Evolutionary conservation across 2,113 vertebrate species (phyloP), one percentile per base, ranked within the genome.

Genomic region (Gallinago undulata): DNA sequence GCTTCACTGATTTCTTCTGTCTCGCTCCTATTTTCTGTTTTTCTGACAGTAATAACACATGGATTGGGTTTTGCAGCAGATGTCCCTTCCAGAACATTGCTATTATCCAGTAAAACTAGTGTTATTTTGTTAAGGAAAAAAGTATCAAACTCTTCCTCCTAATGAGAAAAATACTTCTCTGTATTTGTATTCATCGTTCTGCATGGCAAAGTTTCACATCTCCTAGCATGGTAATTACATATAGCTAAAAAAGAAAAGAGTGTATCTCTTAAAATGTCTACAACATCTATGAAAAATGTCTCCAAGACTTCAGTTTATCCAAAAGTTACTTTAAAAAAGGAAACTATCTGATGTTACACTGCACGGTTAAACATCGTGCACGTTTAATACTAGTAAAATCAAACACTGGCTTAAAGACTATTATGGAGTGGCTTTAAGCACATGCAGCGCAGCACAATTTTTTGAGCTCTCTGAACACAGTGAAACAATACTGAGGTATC

Each of bases 81-180:
- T 86, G 51, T 80, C 45, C 37, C 41, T 66, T 79, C 83, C 69
- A 94, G 93, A 89, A 97, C 10, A 50, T 79, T 97, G 96, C 96
- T 97, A 14, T 90, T 97, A 56, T 98, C 98, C 91, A 98, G 7
- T 63, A 98, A 95, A 85, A 97, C 98, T 98, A 39, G 69, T 25
- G 48, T 88, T 66, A 50, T 3, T 84, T 80, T 30, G 92, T 98
- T 97, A 98, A 98, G 97, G 93, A 95, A 60, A 95, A 15, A 17
- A 59, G 13, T 24, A 62, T 4, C 55, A 45, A 37, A 35, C 25
- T 35, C 11, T 51, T 72, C 24, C 33, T 31, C 22, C 19, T 48
- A 41, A 48, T 39, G 12, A 84, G 19, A 77, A 77, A 77, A 90
- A 48, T 18, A 30, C 5, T 43, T 43, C 19, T 55, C 41, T 3